Conservation (phyloP, 2,113 vertebrate genomes). For the Psettodes erumei region DNA sequence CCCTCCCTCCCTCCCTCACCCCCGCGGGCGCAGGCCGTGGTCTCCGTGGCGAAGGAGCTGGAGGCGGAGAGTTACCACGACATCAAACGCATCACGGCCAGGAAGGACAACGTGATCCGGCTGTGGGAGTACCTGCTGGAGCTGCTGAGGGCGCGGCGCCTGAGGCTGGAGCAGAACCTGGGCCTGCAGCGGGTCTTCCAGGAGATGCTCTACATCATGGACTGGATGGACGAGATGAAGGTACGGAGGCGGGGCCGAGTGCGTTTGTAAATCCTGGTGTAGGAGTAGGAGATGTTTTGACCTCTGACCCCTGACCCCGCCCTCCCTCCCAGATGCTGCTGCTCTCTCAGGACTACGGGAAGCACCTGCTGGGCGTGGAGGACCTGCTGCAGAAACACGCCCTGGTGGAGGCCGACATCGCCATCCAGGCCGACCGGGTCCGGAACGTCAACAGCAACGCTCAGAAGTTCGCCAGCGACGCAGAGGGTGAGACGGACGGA, state of each 20-base stretch:
- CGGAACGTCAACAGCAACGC: constrained; percentile 93
- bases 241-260: constrained; percentile 66
- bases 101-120: constrained; percentile 96
- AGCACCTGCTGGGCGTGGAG: constrained; percentile 96
- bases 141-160: constrained; percentile 91
- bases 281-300: not conserved
- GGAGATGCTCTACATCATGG: constrained; percentile 99
- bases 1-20: not conserved
- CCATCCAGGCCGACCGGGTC: constrained; percentile 94
- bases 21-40: constrained; percentile 87
- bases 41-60: constrained; percentile 92
- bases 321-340: constrained; percentile 88
- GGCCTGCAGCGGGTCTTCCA: constrained; percentile 98
- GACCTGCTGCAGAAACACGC: constrained; percentile 97
- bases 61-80: constrained; percentile 97
- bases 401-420: constrained; percentile 96
- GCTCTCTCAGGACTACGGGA: constrained; percentile 97
- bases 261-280: no score
- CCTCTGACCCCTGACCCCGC: not conserved
- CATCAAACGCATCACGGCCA: constrained; percentile 94
- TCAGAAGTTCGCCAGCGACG: constrained; percentile 91
- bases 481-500: constrained; percentile 84
- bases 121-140: constrained; percentile 99
- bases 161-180: constrained; percentile 93
- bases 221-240: constrained; percentile 99